Percentiles rank a stretch among this genome's conserved stretches.
These are phyloP conservation scores for Lamellibrachia satsuma DNA, from an alignment of 2,888 invertebrate species.

Conservation along the genomic window DNA sequence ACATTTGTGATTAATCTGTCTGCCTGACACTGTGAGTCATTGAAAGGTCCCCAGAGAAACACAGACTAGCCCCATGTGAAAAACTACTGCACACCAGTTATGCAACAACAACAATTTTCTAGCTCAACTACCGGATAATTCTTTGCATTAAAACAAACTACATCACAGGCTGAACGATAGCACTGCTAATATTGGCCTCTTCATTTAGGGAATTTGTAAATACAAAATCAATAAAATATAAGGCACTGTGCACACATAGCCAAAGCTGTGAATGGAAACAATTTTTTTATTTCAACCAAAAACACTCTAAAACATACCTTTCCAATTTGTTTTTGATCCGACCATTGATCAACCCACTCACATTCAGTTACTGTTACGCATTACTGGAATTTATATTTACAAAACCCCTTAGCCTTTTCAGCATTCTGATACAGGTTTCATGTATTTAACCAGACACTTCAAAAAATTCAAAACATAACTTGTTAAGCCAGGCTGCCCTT, in stretches of 20 bases:
- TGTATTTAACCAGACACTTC: not conserved
- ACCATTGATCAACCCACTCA: no score
- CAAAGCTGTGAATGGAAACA: no score
- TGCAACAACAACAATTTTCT: not conserved
- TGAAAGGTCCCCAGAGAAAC: not conserved
- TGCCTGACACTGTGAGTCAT: not conserved
- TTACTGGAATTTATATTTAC: no score
- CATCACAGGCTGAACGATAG: not conserved
- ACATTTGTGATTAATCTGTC: not conserved
- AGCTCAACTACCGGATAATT: not conserved
- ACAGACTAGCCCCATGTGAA: not conserved
- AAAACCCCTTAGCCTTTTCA: not conserved
- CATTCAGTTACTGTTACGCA: no score
- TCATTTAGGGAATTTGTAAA: no score
- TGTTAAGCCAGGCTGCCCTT: not conserved
- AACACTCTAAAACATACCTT: no score
- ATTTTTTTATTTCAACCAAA: no score
- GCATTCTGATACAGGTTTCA: not conserved
- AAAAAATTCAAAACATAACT: not conserved
- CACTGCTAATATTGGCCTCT: not conserved
- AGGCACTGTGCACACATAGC: no score
- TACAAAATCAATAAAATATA: no score
- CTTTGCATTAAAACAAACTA: not conserved
- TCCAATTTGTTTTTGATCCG: no score
- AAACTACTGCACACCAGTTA: not conserved